These are phyloP conservation scores for Pogonocichla stellata DNA, from an alignment of 2,113 vertebrate species.

Conservation along the genomic window DNA sequence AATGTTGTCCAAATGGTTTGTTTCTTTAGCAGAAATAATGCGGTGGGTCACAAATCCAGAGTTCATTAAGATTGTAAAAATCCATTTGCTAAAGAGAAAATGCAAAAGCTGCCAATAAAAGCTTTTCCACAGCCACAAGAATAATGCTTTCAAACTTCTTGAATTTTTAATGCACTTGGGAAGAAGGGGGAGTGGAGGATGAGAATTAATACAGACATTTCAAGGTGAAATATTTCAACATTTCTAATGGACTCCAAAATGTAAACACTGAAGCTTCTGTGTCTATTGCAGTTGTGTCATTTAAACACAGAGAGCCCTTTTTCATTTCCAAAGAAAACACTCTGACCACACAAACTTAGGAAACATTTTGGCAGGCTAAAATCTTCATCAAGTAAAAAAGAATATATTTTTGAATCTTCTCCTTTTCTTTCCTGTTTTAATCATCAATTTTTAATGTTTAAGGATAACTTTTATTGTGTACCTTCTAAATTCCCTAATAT, in stretches of 20 bases:
- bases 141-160: conserved; percentile 18
- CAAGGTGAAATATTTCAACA: background rate
- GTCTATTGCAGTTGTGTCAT: background rate
- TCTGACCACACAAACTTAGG: background rate
- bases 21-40: conserved; percentile 46
- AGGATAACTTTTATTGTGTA: background rate
- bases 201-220: background rate
- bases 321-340: background rate
- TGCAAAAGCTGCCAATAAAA: conserved; percentile 39
- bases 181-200: background rate
- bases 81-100: conserved; percentile 32
- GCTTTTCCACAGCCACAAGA: conserved; percentile 8
- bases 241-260: background rate
- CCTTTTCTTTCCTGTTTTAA: background rate
- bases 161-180: conserved; percentile 7
- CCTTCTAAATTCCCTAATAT: background rate
- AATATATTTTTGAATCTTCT: background rate
- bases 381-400: background rate
- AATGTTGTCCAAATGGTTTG: conserved; percentile 34
- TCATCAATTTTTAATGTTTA: background rate
- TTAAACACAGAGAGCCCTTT: background rate
- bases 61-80: conserved; percentile 44
- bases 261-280: background rate
- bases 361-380: background rate
- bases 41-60: background rate